Conservation (phyloP, 2,113 vertebrate genomes). For the Hippotragus niger region DNA sequence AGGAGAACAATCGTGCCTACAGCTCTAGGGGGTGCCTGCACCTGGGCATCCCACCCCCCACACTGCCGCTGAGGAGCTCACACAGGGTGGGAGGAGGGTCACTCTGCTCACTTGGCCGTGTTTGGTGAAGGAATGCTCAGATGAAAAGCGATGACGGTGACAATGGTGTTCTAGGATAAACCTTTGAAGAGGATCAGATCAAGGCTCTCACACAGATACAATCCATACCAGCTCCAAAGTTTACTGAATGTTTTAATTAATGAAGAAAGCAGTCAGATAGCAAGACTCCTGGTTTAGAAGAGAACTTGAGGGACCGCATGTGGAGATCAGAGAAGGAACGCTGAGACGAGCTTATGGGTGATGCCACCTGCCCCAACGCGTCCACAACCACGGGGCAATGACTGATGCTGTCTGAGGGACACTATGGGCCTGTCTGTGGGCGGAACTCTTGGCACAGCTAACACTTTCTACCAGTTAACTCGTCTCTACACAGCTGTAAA, state of each 20-base stretch:
- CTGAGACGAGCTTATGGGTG: background rate
- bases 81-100: background rate
- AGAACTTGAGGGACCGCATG: background rate
- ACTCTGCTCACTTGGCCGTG: accelerated
- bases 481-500: background rate
- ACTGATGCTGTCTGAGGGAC: background rate
- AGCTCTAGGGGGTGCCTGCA: background rate
- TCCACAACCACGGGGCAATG: background rate
- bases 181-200: background rate
- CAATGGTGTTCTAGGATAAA: background rate
- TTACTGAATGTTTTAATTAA: background rate
- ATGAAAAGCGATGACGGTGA: background rate
- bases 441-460: background rate
- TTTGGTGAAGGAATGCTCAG: background rate
- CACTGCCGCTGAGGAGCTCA: background rate
- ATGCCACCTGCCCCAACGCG: background rate
- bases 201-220: background rate
- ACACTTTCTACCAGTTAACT: background rate
- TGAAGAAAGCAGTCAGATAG: background rate
- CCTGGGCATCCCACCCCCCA: background rate
- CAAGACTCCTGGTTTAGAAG: background rate
- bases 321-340: background rate
- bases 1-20: background rate
- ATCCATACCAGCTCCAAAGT: background rate
- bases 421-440: background rate